Conservation (phyloP, 2,888 invertebrate genomes). For the Argyresthia goedartella region DNA sequence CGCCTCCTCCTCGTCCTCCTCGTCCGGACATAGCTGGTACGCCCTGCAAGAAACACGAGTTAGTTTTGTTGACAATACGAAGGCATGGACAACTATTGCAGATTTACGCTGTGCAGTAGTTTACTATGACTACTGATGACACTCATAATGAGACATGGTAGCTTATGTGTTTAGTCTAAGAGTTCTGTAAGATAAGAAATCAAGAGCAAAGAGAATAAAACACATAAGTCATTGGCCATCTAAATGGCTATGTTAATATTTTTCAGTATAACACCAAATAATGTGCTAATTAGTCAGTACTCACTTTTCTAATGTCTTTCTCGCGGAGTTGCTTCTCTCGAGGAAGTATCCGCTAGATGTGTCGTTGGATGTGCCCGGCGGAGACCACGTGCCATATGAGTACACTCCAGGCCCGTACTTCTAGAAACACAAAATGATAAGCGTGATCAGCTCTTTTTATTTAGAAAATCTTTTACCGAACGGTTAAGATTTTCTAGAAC, state of each 20-base stretch:
- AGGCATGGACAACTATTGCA: not conserved
- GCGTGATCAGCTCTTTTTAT: too few relatives aligned
- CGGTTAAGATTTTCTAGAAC: too few relatives aligned
- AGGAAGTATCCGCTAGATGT: constrained; percentile 94
- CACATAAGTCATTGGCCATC: too few relatives aligned
- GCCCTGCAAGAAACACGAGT: constrained; percentile 40
- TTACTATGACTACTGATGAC: not conserved
- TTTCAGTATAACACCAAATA: too few relatives aligned
- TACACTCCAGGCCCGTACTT: constrained; percentile 75
- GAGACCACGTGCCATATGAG: constrained; percentile 94
- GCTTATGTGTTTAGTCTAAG: too few relatives aligned
- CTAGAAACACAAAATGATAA: constrained; percentile 25
- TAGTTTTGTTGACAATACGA: not conserved
- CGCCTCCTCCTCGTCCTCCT: constrained; percentile 62
- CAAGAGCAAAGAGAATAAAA: not conserved
- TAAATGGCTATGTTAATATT: too few relatives aligned
- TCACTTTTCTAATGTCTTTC: constrained; percentile 80
- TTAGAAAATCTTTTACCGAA: too few relatives aligned
- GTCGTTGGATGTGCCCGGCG: constrained; percentile 94
- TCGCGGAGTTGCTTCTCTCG: constrained; percentile 93
- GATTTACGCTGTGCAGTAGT: not conserved
- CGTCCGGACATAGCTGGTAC: constrained; percentile 60
- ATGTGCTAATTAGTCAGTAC: too few relatives aligned
- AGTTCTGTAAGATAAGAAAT: too few relatives aligned
- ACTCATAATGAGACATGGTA: too few relatives aligned